Evolutionary conservation across 2,888 invertebrate genomes (phyloP).

Genomic region (Netelia virgata): DNA sequence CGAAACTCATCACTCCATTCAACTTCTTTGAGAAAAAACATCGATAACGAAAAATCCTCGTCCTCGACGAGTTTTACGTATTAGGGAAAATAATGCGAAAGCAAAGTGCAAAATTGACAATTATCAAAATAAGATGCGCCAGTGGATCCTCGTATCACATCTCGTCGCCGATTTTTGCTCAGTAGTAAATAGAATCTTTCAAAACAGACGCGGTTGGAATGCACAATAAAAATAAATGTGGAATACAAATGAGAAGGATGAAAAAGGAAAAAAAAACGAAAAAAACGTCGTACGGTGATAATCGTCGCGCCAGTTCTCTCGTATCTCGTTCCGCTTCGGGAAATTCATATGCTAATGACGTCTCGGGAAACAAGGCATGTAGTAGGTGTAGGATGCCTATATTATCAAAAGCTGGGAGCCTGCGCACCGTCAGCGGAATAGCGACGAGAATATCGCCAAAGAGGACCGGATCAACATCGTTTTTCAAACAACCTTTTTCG

Average conservation of each 20-base stretch:
- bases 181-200: no score
- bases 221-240: conserved; percentile 12
- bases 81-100: no score
- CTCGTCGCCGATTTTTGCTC: no score
- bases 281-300: conserved; percentile 12
- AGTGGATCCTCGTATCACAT: no score
- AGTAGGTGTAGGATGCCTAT: conserved; percentile 27
- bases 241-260: conserved; percentile 26
- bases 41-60: no score
- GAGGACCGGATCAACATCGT: conserved; percentile 49
- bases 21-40: no score
- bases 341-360: conserved; percentile 25
- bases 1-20: no score
- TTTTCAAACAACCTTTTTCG: no score
- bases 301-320: conserved; percentile 6
- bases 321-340: conserved; percentile 18
- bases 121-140: no score
- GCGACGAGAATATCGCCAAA: conserved; percentile 27
- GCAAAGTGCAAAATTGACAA: no score
- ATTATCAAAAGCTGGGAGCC: conserved; percentile 7
- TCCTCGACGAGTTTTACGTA: no score
- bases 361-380: conserved; percentile 5
- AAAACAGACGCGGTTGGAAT: no score
- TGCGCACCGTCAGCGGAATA: conserved; percentile 18
- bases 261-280: conserved; percentile 22